Base-by-base conservation (phyloP, 2,888 invertebrate genomes). In the Latrodectus hesperus region DNA sequence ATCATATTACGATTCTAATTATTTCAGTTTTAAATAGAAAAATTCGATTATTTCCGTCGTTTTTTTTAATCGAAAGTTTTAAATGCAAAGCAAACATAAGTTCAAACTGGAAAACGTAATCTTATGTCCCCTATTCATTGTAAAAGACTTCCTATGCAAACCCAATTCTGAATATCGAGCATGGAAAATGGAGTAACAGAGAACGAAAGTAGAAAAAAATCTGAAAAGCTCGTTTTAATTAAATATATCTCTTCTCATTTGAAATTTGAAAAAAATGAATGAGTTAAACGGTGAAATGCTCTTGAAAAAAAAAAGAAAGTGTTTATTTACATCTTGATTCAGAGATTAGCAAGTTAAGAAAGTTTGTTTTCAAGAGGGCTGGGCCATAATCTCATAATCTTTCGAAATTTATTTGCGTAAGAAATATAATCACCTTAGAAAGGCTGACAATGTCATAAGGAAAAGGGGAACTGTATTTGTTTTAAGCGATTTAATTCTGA, bases 241-340 rank as follows among this genome's bases (percentile, higher is more conserved):
- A 81, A 81, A 74, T 53, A 65, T 68, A 38, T 26, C 16, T 26
- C 73, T 9, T 52, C 81, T 74, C 67, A 26, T 26, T 65, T 38
- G 38, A 38, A 38, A 38, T 73, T 67, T 81, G 73, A 53, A 60
- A n/a, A 12, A 81, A 81, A 68, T 67, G 73, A 52, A 53, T 67
- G 76, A 81, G 73, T 74, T 81, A 81, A 81, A 81, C 74, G 67
- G 51, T 16, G 26, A 52, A 26, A 17, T 77, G 16, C 67, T 65
- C 52, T 52, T 22, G 51, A 53, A 67, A 73, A 67, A 65, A 72
- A 80, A 71, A 65, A 26, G 12, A 22, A 51, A 65, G 26, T 52
- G 73, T 73, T 49, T 74, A 81, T 81, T 81, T 81, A 73, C 81
- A 81, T 81, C 67, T 74, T 81, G 81, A 81, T 81, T 73, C 65